Evolutionary conservation across 2,797 vertebrate species (phyloP).

Genomic region (Aplochiton taeniatus): DNA sequence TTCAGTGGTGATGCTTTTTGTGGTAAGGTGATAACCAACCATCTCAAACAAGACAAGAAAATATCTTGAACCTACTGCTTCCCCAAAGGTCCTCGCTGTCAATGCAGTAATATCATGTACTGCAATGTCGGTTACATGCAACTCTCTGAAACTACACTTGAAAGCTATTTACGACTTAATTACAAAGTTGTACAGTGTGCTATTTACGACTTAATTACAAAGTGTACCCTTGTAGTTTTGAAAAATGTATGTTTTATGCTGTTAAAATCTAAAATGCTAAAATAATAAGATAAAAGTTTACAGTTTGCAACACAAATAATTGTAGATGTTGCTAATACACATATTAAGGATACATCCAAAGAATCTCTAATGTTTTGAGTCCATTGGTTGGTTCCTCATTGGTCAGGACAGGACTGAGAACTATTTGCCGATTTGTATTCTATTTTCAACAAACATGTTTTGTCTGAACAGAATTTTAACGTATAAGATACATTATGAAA

Average conservation of each 20-base stretch:
- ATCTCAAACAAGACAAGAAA: no score
- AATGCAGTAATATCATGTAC: background rate
- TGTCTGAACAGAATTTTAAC: background rate
- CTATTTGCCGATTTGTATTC: background rate
- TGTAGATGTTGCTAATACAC: no score
- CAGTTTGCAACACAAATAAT: no score
- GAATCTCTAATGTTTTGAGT: no score
- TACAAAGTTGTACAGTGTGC: background rate
- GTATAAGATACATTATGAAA: background rate
- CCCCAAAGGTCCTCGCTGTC: background rate
- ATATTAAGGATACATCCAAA: no score
- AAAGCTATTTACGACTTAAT: background rate
- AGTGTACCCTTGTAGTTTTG: no score
- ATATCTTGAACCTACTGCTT: no score
- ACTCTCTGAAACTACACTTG: constrained; percentile 1
- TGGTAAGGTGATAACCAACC: no score
- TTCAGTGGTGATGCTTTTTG: no score
- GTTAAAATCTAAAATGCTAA: background rate
- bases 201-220: background rate
- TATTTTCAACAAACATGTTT: background rate
- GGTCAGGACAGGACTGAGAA: no score
- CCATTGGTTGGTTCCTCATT: no score
- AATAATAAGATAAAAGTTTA: no score
- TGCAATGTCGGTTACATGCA: background rate
- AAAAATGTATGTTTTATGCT: background rate